Conservation (phyloP, 2,113 vertebrate species). For the Polypterus bichir region DNA sequence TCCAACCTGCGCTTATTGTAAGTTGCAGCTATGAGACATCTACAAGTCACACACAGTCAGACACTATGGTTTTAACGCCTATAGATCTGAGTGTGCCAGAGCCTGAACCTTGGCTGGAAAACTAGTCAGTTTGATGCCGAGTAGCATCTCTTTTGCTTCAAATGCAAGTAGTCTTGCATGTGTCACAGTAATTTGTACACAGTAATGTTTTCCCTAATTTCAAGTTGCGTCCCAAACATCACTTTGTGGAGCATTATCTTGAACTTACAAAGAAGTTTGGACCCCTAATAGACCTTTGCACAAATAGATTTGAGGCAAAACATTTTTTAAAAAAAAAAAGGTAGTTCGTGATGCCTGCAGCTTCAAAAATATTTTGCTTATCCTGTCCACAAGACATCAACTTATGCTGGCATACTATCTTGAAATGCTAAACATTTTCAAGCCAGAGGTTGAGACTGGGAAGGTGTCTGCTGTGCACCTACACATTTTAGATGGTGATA, state of each 20-base stretch:
- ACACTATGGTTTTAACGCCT: too few species aligned
- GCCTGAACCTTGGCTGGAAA: too few species aligned
- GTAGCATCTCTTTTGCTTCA: too few species aligned
- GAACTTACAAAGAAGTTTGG: conserved; percentile 16
- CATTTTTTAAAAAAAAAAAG: conserved; percentile 18
- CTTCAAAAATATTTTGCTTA: conserved; percentile 23
- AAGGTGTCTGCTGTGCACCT: conserved; percentile 14
- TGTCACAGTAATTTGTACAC: too few species aligned
- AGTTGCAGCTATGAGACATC: too few species aligned
- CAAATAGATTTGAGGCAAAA: not conserved
- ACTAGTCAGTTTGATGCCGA: too few species aligned
- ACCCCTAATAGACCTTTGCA: conserved; percentile 1
- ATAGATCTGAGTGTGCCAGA: too few species aligned
- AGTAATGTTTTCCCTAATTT: conserved; percentile 18
- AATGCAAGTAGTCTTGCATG: too few species aligned
- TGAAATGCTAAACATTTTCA: conserved; percentile 25
- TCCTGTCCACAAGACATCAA: conserved; percentile 23
- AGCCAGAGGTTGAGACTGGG: conserved; percentile 10
- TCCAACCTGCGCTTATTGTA: too few species aligned
- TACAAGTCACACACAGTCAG: too few species aligned
- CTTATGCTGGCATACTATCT: conserved; percentile 20
- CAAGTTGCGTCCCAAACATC: conserved; percentile 16
- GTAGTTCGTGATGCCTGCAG: conserved; percentile 8
- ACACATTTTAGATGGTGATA: not conserved
- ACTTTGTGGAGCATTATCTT: conserved; percentile 23